A percentile compares a stretch with the other conserved stretches of the same genome.
Conservation (phyloP, 2,113 vertebrate species). For the Sylvia atricapilla region DNA sequence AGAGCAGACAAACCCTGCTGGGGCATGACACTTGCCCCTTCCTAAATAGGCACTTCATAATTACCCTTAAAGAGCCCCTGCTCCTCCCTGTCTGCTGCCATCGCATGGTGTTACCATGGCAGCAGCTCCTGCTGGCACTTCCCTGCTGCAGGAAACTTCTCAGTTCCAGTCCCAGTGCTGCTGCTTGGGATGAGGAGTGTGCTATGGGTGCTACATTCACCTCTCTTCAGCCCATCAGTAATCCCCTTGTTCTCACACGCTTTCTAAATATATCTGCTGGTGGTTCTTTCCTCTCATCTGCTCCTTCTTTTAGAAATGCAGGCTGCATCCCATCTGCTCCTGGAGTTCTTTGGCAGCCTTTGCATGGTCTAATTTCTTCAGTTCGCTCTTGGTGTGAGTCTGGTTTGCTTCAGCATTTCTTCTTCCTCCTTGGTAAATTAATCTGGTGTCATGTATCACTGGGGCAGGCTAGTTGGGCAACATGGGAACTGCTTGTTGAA, state of each 20-base stretch:
- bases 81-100: not conserved
- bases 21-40: not conserved
- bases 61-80: not conserved
- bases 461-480: not conserved
- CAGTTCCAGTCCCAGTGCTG: not conserved
- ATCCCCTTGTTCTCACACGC: not conserved
- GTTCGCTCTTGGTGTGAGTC: not conserved
- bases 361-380: not conserved
- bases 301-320: not conserved
- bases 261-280: slow-evolving; percentile 20
- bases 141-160: not conserved
- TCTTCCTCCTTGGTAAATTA: not conserved
- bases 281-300: slow-evolving; percentile 4
- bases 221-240: not conserved
- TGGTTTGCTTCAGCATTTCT: slow-evolving; percentile 26
- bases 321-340: slow-evolving; percentile 26
- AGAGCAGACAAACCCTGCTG: not conserved
- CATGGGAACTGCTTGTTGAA: not conserved
- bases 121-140: not conserved
- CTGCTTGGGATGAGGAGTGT: not conserved
- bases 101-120: not conserved
- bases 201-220: not conserved
- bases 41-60: not conserved
- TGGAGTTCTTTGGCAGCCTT: slow-evolving; percentile 25
- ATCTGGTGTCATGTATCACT: not conserved